Evolutionary conservation across 2,888 invertebrate species (phyloP).

Genomic region (Caenorhabditis plicata): DNA sequence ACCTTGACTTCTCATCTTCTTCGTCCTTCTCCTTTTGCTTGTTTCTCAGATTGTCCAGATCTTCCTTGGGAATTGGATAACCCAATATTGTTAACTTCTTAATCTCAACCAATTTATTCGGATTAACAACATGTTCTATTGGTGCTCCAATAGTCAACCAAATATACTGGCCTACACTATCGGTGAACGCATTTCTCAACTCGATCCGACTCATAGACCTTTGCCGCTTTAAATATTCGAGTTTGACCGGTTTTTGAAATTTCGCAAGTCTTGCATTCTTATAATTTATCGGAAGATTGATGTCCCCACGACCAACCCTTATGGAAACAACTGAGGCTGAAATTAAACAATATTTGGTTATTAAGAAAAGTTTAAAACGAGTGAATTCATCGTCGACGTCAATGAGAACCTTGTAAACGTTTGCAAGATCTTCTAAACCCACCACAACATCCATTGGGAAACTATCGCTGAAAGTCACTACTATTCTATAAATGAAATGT

Average conservation of each 20-base stretch:
- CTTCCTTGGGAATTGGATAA: constrained; percentile 33
- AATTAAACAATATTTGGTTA: constrained; percentile 3
- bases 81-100: constrained; percentile 34
- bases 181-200: constrained; percentile 47
- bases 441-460: constrained; percentile 52
- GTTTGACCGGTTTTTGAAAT: constrained; percentile 32
- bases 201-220: constrained; percentile 35
- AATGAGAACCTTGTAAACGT: constrained; percentile 52
- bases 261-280: constrained; percentile 46
- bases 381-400: constrained; percentile 42
- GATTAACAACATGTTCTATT: constrained; percentile 31
- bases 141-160: constrained; percentile 54
- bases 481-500: not conserved
- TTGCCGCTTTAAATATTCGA: constrained; percentile 33
- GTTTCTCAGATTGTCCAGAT: constrained; percentile 5
- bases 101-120: constrained; percentile 35
- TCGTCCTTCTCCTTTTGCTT: constrained; percentile 2
- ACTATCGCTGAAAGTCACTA: constrained; percentile 25
- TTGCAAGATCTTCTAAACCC: constrained; percentile 38
- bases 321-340: constrained; percentile 32
- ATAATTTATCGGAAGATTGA: constrained; percentile 32
- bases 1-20: not conserved
- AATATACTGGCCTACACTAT: constrained; percentile 52
- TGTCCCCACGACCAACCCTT: constrained; percentile 23
- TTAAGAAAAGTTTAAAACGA: constrained; percentile 27